These are phyloP conservation scores for Osmoderma eremita DNA, from an alignment of 2,888 invertebrate genomes.

Conservation along the genomic window DNA sequence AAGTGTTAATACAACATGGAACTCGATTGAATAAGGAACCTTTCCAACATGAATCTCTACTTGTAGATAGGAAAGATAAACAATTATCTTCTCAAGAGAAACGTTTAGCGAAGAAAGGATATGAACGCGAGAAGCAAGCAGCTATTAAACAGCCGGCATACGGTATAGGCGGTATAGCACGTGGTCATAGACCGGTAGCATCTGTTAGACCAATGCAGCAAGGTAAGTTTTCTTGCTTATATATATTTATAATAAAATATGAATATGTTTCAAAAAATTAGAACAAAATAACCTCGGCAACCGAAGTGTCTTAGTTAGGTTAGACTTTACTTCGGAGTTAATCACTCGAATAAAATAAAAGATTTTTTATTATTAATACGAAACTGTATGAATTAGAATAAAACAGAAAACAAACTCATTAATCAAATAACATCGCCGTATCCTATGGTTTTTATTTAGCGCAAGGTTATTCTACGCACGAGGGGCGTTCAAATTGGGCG, in stretches of 20 bases:
- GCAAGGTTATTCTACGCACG: too few relatives aligned
- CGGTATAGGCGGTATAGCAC: slow-evolving; percentile 50
- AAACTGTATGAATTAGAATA: too few relatives aligned
- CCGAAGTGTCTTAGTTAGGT: too few relatives aligned
- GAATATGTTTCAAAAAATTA: too few relatives aligned
- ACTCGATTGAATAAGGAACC: slow-evolving; percentile 81
- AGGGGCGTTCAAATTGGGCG: too few relatives aligned
- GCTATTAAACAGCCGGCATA: slow-evolving; percentile 57
- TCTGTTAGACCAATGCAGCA: slow-evolving; percentile 84
- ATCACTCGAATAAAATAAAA: too few relatives aligned
- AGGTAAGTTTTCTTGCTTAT: slow-evolving; percentile 49
- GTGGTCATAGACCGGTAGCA: slow-evolving; percentile 65
- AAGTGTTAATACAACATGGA: slow-evolving; percentile 72
- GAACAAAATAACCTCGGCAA: too few relatives aligned
- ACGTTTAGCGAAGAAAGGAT: slow-evolving; percentile 89
- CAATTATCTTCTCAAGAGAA: slow-evolving; percentile 94
- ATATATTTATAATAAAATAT: background rate
- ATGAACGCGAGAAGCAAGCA: slow-evolving; percentile 94
- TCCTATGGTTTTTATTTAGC: too few relatives aligned
- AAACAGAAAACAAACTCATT: too few relatives aligned
- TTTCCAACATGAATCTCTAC: slow-evolving; percentile 93
- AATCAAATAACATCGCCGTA: too few relatives aligned
- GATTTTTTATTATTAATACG: too few relatives aligned
- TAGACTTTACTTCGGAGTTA: too few relatives aligned
- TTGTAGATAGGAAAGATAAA: slow-evolving; percentile 94